Percentiles rank a stretch among this genome's conserved stretches.
These are phyloP conservation scores for Rachycentron canadum DNA, from an alignment of 2,797 vertebrate genomes.

Conservation along the genomic window DNA sequence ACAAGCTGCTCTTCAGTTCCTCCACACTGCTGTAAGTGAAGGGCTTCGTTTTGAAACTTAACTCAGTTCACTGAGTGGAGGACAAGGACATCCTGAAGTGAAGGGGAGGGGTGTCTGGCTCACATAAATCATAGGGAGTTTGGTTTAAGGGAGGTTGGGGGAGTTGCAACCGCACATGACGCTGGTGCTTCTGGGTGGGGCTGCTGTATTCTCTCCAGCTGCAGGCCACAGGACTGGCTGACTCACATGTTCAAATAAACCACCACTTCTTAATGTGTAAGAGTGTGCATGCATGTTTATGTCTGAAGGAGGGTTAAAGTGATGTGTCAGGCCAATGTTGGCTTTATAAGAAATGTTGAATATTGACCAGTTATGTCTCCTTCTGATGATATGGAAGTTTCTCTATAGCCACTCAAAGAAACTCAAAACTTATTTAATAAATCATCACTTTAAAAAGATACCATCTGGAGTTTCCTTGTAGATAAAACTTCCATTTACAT, in stretches of 20 bases:
- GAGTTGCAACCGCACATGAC: slow-evolving; percentile 70
- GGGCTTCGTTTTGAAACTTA: slow-evolving; percentile 68
- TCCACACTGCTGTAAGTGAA: slow-evolving; percentile 54
- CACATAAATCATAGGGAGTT: slow-evolving; percentile 65
- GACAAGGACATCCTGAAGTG: slow-evolving; percentile 80
- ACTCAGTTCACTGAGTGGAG: slow-evolving; percentile 67
- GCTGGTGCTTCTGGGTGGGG: slow-evolving; percentile 76
- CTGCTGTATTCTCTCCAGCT: slow-evolving; percentile 67
- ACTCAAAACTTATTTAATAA: too few species aligned
- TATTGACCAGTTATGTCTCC: slow-evolving; percentile 31
- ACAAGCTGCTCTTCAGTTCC: slow-evolving; percentile 48
- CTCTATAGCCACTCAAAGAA: background rate
- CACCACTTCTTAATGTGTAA: slow-evolving; percentile 57
- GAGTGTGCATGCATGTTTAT: slow-evolving; percentile 45
- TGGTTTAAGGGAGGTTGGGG: slow-evolving; percentile 46
- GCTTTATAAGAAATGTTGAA: background rate
- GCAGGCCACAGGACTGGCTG: slow-evolving; percentile 62
- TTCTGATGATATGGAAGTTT: slow-evolving; percentile 38
- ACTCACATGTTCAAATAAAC: slow-evolving; percentile 81
- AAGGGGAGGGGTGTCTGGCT: slow-evolving; percentile 68
- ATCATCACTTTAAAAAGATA: too few species aligned
- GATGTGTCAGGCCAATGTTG: slow-evolving; percentile 18
- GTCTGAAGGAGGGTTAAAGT: slow-evolving; percentile 33
- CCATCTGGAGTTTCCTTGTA: too few species aligned
- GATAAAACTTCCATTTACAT: background rate